Evolutionary conservation across 1,140 invertebrate genomes (phyloP), one percentile per base, ranked within the genome.

Genomic region (Aporrectodea caliginosa): DNA sequence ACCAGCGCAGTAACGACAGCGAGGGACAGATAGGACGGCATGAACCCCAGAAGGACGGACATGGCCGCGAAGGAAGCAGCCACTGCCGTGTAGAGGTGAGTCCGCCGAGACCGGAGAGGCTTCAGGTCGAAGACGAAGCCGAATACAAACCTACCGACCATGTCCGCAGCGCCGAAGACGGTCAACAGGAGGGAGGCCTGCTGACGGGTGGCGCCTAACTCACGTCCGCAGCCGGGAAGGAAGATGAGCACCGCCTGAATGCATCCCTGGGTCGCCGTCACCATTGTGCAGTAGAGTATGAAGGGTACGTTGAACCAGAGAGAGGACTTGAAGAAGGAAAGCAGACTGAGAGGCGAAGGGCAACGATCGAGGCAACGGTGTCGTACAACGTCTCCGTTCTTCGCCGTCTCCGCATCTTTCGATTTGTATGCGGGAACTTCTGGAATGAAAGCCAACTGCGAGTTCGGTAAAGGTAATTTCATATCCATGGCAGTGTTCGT

Each of bases 91-190:
- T 71, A 35, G 27, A 43, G 58, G 12, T 70, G 33, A 16, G 30
- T 31, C 1, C 68, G 58, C 2, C 58, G 77, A 2, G 30, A 16
- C 6, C 77, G 14, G 1, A 78, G 22, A 16, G n/a, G 22, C 14
- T 70, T 33, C 12, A 78, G 31, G 34, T 78, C 77, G 58, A 78
- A 78, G 58, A 78, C 27, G 68, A 78, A 78, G 6, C 69, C 77
- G 14, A 34, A 78, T 16, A 78, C 6, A 27, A 78, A 32, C 22
- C 77, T n/a, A 33, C 77, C 70, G 0, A 30, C 70, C 68, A 78
- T 70, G 34, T 78, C 77, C 0, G 70, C 29, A 31, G 35, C n/a
- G 31, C 77, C 77, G 27, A 34, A 31, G 29, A 78, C 31, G 27
- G 77, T 70, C 16, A 78, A 30, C 2, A 78, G 1, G 68, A 78